Evolutionary conservation across 2,113 vertebrate species (phyloP).

Genomic region (Myiozetetes cayanensis): DNA sequence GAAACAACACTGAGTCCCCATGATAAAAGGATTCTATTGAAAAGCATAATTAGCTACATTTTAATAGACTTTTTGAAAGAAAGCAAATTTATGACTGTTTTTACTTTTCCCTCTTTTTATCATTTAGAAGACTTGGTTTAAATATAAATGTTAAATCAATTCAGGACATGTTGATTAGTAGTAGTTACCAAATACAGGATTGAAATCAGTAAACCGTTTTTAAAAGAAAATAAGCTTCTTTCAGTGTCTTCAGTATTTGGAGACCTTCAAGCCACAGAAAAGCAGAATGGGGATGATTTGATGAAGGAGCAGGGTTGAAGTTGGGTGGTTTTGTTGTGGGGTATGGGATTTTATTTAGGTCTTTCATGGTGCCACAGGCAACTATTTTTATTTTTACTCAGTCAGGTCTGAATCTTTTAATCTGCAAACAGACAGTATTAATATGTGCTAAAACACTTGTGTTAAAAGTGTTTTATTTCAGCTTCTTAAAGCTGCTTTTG

Average conservation of each 20-base stretch:
- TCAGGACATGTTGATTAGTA: constrained; percentile 44
- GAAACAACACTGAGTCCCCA: constrained; percentile 31
- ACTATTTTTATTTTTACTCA: background rate
- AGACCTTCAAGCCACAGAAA: background rate
- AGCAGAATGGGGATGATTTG: background rate
- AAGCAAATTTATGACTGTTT: background rate
- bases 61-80: constrained; percentile 27
- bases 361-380: background rate
- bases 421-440: background rate
- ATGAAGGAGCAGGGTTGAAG: background rate
- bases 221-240: background rate
- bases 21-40: constrained; percentile 64
- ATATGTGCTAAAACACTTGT: background rate
- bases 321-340: background rate
- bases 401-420: background rate
- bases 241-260: background rate
- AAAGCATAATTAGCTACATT: constrained; percentile 64
- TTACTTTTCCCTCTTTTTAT: background rate
- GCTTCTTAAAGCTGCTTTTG: background rate
- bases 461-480: background rate
- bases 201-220: constrained; percentile 7
- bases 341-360: background rate
- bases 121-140: constrained; percentile 47
- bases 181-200: background rate
- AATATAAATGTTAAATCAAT: constrained; percentile 31